phyloP scores from a whole-genome alignment of 2,888 invertebrate species.

The Microctonus brassicae region DNA sequence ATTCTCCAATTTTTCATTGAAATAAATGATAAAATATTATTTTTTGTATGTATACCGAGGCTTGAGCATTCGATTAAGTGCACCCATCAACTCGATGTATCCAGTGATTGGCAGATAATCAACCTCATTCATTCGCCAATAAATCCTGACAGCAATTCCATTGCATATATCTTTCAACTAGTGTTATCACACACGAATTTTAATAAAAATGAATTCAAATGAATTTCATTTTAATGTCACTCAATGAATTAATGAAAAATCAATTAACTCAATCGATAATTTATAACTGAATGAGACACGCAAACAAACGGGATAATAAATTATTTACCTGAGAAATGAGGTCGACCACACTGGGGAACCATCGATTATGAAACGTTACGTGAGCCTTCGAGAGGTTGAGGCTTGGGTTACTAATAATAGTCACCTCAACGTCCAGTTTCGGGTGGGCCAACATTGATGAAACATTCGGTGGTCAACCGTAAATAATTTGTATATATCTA shows the following conservation, averaged over 20 bases:
- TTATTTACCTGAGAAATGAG: constrained; percentile 47
- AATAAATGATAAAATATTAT: neutral
- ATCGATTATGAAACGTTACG: constrained; percentile 44
- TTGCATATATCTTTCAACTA: constrained; percentile 36
- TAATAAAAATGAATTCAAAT: neutral
- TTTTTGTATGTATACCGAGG: constrained; percentile 43
- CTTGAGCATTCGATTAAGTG: constrained; percentile 48
- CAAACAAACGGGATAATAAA: neutral
- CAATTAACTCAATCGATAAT: neutral
- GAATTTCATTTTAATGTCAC: neutral
- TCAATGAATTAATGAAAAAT: neutral
- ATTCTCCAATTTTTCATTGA: neutral
- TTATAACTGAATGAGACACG: neutral
- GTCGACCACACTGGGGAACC: constrained; percentile 42
- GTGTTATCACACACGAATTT: neutral
- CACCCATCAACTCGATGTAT: constrained; percentile 51
- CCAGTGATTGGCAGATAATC: constrained; percentile 49
- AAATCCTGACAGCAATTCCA: constrained; percentile 50
- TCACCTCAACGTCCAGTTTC: constrained; percentile 45
- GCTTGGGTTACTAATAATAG: constrained; percentile 52
- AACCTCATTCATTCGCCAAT: constrained; percentile 49
- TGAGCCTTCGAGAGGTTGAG: constrained; percentile 40
- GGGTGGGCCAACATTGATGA: constrained; percentile 41
- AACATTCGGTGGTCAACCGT: neutral
- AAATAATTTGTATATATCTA: neutral